phyloP scores from a whole-genome alignment of 2,113 vertebrate species.

The Burhinus bistriatus region DNA sequence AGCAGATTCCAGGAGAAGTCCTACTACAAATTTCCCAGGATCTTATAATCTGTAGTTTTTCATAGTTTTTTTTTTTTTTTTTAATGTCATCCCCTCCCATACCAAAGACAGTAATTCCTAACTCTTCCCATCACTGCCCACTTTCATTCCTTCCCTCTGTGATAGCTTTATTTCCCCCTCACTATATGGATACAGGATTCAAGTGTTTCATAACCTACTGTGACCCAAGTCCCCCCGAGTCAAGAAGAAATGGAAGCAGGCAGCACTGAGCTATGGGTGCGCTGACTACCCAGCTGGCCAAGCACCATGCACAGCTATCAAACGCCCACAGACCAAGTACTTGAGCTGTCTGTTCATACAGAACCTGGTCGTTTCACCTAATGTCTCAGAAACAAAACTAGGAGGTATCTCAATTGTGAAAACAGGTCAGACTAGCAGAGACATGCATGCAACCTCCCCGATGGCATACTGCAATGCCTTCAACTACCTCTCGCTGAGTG shows the following conservation, averaged over 20 bases:
- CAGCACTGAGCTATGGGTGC: fast-evolving
- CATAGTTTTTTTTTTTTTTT: background rate
- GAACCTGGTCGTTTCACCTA: background rate
- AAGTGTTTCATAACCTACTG: background rate
- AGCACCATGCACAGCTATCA: background rate
- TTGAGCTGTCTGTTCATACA: background rate
- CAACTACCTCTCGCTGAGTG: background rate
- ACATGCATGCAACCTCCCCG: background rate
- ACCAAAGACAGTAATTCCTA: background rate
- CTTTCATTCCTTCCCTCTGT: background rate
- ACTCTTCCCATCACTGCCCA: background rate
- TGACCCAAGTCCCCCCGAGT: fast-evolving
- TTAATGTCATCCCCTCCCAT: background rate
- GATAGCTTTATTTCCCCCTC: background rate
- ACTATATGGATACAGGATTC: background rate
- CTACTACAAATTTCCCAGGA: background rate
- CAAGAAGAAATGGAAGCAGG: background rate
- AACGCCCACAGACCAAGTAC: background rate
- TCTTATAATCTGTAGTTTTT: background rate
- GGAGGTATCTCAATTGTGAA: background rate
- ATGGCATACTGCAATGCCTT: background rate
- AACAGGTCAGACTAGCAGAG: background rate
- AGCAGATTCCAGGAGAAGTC: background rate
- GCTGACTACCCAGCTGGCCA: background rate
- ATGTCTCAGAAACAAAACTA: background rate